A percentile compares a stretch with the other conserved stretches of the same genome.
Evolutionary conservation across 2,888 invertebrate genomes (phyloP).

Genomic region (Ecdyonurus torrentis): DNA sequence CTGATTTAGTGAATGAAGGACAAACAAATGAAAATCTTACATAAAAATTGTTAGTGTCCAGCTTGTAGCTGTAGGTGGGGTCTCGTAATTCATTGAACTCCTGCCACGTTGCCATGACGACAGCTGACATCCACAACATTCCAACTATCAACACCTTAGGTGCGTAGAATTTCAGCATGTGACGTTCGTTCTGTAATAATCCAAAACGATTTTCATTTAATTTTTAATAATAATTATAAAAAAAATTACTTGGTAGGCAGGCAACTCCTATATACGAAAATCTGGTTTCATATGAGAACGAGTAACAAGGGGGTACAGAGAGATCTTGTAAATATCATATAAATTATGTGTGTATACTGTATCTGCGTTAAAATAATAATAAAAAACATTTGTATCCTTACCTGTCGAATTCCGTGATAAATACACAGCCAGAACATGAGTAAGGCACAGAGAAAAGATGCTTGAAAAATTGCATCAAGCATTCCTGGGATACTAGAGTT

Average conservation of each 20-base stretch:
- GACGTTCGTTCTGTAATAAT: conserved; percentile 73
- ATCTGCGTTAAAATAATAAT: too few relatives aligned
- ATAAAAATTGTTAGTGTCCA: conserved; percentile 66
- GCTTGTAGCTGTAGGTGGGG: conserved; percentile 81
- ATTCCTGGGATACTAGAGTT: conserved; percentile 86
- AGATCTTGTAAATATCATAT: too few relatives aligned
- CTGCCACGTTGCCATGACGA: conserved; percentile 79
- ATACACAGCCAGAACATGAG: conserved; percentile 89
- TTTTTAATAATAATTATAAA: too few relatives aligned
- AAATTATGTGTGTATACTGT: too few relatives aligned
- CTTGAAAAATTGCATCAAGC: conserved; percentile 78
- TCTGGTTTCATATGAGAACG: too few relatives aligned
- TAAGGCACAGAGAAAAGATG: conserved; percentile 71
- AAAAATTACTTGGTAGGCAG: too few relatives aligned
- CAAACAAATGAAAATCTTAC: conserved; percentile 36
- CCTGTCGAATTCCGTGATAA: conserved; percentile 88
- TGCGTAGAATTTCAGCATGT: conserved; percentile 72
- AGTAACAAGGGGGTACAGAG: too few relatives aligned
- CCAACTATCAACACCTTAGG: conserved; percentile 78
- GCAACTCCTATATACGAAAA: too few relatives aligned
- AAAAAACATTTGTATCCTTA: too few relatives aligned
- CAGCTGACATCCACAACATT: conserved; percentile 70
- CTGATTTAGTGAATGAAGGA: conserved; percentile 6
- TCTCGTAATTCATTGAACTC: conserved; percentile 74
- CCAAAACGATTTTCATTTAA: conserved; percentile 18